phyloP scores from a whole-genome alignment of 1,140 invertebrate species.

The Magallana angulata region DNA sequence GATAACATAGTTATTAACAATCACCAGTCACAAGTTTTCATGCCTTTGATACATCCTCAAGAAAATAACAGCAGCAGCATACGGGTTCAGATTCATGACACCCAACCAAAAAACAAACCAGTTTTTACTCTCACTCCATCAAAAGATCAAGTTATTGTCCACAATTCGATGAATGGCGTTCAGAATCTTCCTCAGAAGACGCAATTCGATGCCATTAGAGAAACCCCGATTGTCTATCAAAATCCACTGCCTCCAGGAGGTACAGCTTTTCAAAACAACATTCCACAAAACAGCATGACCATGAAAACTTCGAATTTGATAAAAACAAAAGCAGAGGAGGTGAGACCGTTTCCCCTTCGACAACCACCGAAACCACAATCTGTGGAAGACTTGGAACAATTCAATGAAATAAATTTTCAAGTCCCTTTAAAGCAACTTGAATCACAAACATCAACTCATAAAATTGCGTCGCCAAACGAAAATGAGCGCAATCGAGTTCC shows the following conservation, averaged over 20 bases:
- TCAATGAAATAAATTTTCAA: not conserved
- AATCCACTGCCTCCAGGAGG: not conserved
- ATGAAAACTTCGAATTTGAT: not conserved
- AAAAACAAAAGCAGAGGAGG: not conserved
- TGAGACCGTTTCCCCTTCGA: not conserved
- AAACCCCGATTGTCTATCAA: not conserved
- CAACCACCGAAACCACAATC: not conserved
- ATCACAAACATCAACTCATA: too few species aligned
- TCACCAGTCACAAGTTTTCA: constrained; percentile 7
- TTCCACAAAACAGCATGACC: not conserved
- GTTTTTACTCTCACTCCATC: not conserved
- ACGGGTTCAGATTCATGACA: not conserved
- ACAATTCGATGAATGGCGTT: not conserved
- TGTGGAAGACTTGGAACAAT: not conserved
- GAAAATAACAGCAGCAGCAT: not conserved
- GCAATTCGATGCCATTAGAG: not conserved
- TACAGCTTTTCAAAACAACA: not conserved
- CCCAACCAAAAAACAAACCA: not conserved
- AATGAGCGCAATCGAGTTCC: too few species aligned
- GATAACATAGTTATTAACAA: not conserved
- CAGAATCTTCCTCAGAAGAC: not conserved
- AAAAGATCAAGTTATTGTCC: not conserved
- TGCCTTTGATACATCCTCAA: not conserved
- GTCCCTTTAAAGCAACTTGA: not conserved
- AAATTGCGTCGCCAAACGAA: too few species aligned